These are phyloP conservation scores for Neosilurus mollespiculum DNA, from an alignment of 2,797 vertebrate genomes.

Conservation along the genomic window DNA sequence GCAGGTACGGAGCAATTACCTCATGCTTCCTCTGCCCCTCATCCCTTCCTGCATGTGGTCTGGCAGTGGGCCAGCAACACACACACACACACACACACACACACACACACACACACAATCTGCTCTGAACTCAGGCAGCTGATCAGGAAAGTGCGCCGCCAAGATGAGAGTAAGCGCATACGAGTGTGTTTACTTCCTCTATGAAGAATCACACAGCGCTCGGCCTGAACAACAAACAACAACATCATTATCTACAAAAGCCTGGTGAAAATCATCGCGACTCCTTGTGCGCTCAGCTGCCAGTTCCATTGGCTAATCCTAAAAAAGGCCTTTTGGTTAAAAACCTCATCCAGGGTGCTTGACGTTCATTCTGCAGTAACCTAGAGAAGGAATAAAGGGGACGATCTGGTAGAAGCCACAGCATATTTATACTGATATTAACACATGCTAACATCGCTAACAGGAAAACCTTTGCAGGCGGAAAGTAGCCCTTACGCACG, in stretches of 20 bases:
- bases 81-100: conserved; percentile 36
- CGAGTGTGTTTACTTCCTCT: not conserved
- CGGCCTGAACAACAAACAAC: not conserved
- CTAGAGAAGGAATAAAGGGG: not conserved
- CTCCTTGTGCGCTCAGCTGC: too few species aligned
- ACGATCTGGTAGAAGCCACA: not conserved
- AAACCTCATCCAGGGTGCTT: not conserved
- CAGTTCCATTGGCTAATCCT: not conserved
- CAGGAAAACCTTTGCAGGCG: not conserved
- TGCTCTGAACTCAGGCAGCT: not conserved
- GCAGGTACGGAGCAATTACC: conserved; percentile 75
- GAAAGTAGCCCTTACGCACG: not conserved
- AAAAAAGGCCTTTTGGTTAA: not conserved
- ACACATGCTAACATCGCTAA: not conserved
- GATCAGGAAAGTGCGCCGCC: conserved; percentile 24
- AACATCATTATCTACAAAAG: not conserved
- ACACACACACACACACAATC: conserved; percentile 18
- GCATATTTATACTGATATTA: not conserved
- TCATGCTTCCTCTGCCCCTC: conserved; percentile 58
- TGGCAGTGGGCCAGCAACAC: conserved; percentile 12
- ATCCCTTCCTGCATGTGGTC: conserved; percentile 22
- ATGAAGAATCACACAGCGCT: not conserved
- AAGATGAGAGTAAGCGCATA: not conserved
- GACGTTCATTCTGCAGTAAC: not conserved
- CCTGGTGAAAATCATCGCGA: not conserved